Evolutionary conservation across 2,113 vertebrate genomes (phyloP), one percentile per base, ranked within the genome.

Genomic region (Thunnus thynnus): DNA sequence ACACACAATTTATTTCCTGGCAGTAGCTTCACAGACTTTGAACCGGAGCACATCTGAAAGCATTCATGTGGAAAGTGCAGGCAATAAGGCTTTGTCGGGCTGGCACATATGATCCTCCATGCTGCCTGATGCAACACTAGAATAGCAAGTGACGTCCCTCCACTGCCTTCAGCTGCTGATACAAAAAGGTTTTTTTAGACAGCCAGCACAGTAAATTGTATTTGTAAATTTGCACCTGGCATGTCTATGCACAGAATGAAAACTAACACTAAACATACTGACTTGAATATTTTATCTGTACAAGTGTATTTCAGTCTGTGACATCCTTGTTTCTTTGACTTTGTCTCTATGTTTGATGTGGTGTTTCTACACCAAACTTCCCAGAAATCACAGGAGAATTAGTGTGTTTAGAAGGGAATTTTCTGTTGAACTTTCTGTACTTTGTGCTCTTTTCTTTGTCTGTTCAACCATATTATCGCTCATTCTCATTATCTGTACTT

Each of bases 61-160:
- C 62, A 32, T 52, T 86, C 74, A 84, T 85, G 84, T 78, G 84
- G 80, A 91, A 92, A 89, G 79, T 72, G 77, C 25, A 72, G 73
- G 72, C 78, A 88, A 82, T 86, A 86, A 87, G 76, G 84, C 85
- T 90, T 86, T 87, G 84, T 86, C 46, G 56, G 64, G 27, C 74
- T 72, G 77, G 71, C 87, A 89, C 78, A 92, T 75, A 86, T 68
- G 76, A 86, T 86, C 86, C 76, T 69, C 71, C 65, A 52, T 62
- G 48, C 79, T 75, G 80, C 71, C 85, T 84, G 83, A 82, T 85
- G 83, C 63, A 77, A 78, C 75, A 67, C 30, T 72, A 73, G 57
- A 86, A 86, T 68, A 70, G 75, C 85, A 77, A 86, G 75, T 76
- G 76, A 86, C 22, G 76, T 84, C 72, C 65, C 50, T 80, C 72